phyloP scores from a whole-genome alignment of 1,140 invertebrate genomes.

The Pseudomyrmex cubaensis region DNA sequence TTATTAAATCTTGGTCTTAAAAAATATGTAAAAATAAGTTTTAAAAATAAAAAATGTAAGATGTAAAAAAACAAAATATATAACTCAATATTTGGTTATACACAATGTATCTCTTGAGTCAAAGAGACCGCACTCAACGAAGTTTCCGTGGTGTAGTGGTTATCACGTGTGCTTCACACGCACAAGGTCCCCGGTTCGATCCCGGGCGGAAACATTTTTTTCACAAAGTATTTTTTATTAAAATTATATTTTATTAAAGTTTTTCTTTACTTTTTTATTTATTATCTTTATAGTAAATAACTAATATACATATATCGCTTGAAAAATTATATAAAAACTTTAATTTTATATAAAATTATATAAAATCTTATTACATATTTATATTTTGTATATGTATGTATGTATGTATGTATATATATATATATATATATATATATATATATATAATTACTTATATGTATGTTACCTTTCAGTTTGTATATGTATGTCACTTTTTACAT shows the following conservation, averaged over 20 bases:
- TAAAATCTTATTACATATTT: too few relatives aligned
- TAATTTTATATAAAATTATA: too few relatives aligned
- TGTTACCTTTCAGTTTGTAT: too few relatives aligned
- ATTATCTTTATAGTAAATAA: conserved; percentile 5
- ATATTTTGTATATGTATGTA: not conserved
- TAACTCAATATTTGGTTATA: not conserved
- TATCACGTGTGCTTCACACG: conserved; percentile 76
- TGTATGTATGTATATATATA: not conserved
- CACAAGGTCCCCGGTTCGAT: conserved; percentile 74
- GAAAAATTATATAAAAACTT: too few relatives aligned
- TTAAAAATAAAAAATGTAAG: too few relatives aligned
- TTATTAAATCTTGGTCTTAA: too few relatives aligned
- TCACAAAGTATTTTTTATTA: not conserved
- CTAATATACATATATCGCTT: too few relatives aligned
- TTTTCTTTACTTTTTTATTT: conserved; percentile 22
- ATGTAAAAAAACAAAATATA: not conserved
- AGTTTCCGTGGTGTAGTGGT: conserved; percentile 74
- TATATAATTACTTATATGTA: not conserved
- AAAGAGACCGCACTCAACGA: not conserved
- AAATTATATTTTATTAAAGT: too few relatives aligned
- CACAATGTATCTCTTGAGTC: not conserved
- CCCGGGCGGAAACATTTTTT: conserved; percentile 69
- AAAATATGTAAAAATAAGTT: too few relatives aligned
- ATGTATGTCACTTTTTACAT: too few relatives aligned
- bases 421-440: not conserved